Conservation (phyloP, 1,140 invertebrate species). For the Bombus haemorrhoidalis region DNA sequence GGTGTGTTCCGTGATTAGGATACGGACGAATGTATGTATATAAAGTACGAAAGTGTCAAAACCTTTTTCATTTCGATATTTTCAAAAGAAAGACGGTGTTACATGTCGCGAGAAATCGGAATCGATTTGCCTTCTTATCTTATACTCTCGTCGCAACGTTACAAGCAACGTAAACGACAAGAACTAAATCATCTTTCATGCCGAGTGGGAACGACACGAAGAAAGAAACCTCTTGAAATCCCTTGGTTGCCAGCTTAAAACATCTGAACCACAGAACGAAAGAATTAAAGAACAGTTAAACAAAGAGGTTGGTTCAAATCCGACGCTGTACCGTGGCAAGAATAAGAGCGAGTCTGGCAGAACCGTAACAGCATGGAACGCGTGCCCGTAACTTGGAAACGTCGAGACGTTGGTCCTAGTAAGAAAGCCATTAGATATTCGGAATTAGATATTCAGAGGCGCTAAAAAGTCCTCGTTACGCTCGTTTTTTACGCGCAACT, state of each 20-base stretch:
- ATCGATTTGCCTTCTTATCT: neutral
- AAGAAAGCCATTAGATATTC: neutral
- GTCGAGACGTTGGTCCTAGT: neutral
- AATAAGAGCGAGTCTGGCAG: neutral
- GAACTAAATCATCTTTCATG: neutral
- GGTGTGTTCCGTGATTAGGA: no score
- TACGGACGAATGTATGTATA: no score
- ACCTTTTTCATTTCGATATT: neutral
- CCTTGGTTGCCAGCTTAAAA: neutral
- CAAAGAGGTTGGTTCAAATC: neutral
- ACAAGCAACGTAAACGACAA: neutral
- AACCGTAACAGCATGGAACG: neutral
- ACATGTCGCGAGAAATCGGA: neutral
- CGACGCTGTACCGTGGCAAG: neutral
- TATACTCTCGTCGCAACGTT: neutral
- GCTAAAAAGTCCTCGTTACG: neutral
- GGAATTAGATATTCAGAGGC: neutral
- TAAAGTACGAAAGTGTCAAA: neutral
- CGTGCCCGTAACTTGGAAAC: neutral
- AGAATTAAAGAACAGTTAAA: neutral
- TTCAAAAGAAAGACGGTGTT: neutral
- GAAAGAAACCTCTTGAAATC: neutral
- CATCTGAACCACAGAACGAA: neutral
- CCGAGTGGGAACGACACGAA: neutral
- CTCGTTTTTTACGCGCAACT: neutral